Evolutionary conservation across 1,140 invertebrate species (phyloP).

Genomic region (Drosophila cardini): DNA sequence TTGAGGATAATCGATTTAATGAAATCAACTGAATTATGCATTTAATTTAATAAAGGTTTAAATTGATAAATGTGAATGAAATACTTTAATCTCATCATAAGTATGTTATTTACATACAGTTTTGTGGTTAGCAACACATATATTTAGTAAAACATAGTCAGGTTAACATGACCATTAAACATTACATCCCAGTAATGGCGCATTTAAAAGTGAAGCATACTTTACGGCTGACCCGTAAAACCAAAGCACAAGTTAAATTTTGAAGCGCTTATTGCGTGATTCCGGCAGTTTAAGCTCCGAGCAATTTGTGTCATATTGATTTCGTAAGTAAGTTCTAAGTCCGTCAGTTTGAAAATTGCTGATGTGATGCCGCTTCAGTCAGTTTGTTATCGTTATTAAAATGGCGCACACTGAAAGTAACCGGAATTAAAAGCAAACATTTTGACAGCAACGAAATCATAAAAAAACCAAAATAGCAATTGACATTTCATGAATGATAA

Average conservation of each 20-base stretch:
- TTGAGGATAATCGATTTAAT: too few relatives aligned
- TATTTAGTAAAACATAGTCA: too few relatives aligned
- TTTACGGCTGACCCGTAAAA: not conserved
- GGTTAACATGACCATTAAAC: not conserved
- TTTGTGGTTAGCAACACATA: too few relatives aligned
- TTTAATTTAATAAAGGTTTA: too few relatives aligned
- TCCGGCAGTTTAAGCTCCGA: not conserved
- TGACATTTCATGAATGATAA: not conserved
- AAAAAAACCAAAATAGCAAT: not conserved
- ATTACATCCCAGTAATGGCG: not conserved
- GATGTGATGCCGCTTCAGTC: slow-evolving; percentile 4
- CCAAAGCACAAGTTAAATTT: not conserved
- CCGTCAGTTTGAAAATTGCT: slow-evolving; percentile 14
- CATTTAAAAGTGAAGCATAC: slow-evolving; percentile 1
- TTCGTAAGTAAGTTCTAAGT: slow-evolving; percentile 21
- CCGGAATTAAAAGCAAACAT: slow-evolving; percentile 77
- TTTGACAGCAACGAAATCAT: slow-evolving; percentile 39
- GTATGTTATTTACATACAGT: not conserved
- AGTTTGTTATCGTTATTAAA: slow-evolving; percentile 57
- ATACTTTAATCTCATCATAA: not conserved
- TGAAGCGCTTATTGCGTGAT: not conserved
- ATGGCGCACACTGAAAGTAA: slow-evolving; percentile 57
- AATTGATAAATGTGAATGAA: too few relatives aligned
- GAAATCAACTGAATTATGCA: too few relatives aligned
- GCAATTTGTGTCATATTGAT: slow-evolving; percentile 18